Base-by-base conservation (phyloP, 2,797 vertebrate genomes). In the Acestrorhynchus altus region DNA sequence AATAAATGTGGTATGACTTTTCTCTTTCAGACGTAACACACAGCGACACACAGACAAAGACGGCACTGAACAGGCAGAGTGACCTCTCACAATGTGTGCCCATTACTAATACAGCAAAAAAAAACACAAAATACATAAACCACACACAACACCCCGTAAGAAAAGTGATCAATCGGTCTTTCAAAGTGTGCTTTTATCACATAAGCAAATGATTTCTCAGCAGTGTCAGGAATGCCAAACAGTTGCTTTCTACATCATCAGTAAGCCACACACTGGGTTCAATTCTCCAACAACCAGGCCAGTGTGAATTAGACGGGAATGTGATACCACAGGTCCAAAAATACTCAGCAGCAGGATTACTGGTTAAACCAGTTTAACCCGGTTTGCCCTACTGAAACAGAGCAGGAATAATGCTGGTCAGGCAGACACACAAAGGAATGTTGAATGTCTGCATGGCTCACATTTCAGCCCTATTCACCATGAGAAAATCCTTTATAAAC, bases 391-490 rank as follows among this genome's bases (percentile, higher is more conserved):
- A 51, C 13, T 77, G 22, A 65, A 49, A 61, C 73, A 76, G 22
- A 72, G 57, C 52, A 64, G 40, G 20, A 72, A 70, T 76, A 42
- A 74, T 73, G 56, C 39, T 63, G 54, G 39, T 78, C 71, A 74
- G 77, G 71, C 59, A 24, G 69, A 54, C 26, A 63, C 42, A 61
- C 71, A 76, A 28, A 86, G 79, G 87, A 90, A 88, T 90, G 88
- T 63, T 22, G 84, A 81, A 54, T 12, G 75, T 60, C 83, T 56
- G 44, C 88, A 83, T 85, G 12, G 63, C 20, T 78, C 65, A 78
- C 83, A 79, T 83, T 86, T 83, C 68, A 69, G 16, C 52, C 61
- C 72, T 75, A 59, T 64, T 82, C 18, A 74, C 9, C 26, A 73
- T 57, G 56, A 61, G 82, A 12, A 16, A 42, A n/a, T n/a, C 26